phyloP scores from a whole-genome alignment of 92 coral and sea anemone species.

The Palythoa caribaeorum region DNA sequence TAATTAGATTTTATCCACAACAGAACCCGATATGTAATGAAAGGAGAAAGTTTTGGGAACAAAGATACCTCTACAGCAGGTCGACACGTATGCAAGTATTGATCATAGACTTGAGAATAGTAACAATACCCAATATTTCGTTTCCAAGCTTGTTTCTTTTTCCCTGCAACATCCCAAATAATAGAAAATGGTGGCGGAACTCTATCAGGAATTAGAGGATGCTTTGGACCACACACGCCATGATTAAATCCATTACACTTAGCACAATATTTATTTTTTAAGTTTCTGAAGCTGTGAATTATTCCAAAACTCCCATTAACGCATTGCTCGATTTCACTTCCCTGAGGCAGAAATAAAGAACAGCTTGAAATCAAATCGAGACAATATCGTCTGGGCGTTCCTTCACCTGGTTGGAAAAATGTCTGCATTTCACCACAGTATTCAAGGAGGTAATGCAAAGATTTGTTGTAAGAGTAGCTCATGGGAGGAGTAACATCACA shows the following conservation, averaged over 20 bases:
- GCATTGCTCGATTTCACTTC: not conserved
- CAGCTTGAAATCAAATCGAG: not conserved
- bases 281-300: not conserved
- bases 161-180: not conserved
- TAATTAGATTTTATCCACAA: not conserved
- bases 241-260: not conserved
- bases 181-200: constrained; percentile 10
- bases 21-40: not conserved
- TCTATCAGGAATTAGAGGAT: not conserved
- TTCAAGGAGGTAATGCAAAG: not conserved
- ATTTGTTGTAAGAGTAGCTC: not conserved
- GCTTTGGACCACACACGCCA: constrained; percentile 8
- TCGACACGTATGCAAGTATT: not conserved
- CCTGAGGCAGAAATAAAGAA: not conserved
- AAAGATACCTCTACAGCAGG: not conserved
- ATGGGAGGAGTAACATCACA: constrained; percentile 7
- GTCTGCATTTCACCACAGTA: not conserved
- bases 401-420: not conserved
- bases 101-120: not conserved
- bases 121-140: not conserved
- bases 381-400: not conserved
- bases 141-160: constrained; percentile 2
- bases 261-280: constrained; percentile 2
- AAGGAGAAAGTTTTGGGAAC: not conserved
- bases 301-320: not conserved